Evolutionary conservation across 2,113 vertebrate species (phyloP).

Genomic region (Dipodomys merriami): DNA sequence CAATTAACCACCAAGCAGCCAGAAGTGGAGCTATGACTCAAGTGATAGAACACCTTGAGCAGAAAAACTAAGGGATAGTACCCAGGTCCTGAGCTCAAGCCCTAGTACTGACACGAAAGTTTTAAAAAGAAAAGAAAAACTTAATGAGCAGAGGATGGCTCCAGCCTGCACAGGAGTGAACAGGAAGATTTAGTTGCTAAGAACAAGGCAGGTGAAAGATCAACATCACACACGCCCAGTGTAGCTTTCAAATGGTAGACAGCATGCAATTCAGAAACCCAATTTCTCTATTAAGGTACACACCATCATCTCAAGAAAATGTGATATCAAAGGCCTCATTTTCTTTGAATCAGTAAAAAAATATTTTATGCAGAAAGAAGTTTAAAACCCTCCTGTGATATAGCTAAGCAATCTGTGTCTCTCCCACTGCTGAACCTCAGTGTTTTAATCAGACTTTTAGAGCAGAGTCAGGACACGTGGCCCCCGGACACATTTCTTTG

Average conservation of each 20-base stretch:
- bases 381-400: conserved; percentile 19
- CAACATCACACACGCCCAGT: not conserved
- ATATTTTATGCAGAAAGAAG: conserved; percentile 13
- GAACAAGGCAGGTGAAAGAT: not conserved
- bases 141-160: not conserved
- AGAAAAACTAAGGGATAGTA: too few species aligned
- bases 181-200: not conserved
- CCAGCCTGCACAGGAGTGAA: not conserved
- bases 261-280: not conserved
- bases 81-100: too few species aligned
- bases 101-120: too few species aligned
- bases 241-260: not conserved
- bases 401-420: not conserved
- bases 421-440: not conserved
- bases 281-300: not conserved
- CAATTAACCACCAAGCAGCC: too few species aligned
- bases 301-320: not conserved
- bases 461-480: not conserved
- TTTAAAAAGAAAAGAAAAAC: too few species aligned
- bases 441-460: not conserved
- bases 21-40: too few species aligned
- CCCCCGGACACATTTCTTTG: not conserved
- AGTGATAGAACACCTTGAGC: too few species aligned
- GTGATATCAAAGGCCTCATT: not conserved
- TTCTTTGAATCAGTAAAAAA: not conserved